Percentiles rank a stretch among this genome's conserved stretches.
Conservation (phyloP, 2,113 vertebrate genomes). For the Ciconia maguari region DNA sequence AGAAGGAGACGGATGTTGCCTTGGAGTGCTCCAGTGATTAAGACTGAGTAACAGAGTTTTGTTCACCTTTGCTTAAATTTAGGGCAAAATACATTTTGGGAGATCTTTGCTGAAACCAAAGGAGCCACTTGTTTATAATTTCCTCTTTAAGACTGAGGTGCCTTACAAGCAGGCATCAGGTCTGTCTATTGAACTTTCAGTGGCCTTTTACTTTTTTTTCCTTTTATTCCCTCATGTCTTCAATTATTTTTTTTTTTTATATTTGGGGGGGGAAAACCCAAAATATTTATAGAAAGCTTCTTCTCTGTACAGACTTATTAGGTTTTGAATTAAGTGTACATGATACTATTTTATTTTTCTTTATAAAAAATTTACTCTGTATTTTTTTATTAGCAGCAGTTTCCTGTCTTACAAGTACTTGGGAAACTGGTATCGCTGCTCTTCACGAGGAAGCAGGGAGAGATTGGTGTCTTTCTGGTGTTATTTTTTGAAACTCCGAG, state of each 20-base stretch:
- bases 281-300: not conserved
- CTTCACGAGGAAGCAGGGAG: not conserved
- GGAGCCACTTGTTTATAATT: not conserved
- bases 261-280: not conserved
- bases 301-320: not conserved
- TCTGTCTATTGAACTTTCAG: not conserved
- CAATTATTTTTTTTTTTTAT: not conserved
- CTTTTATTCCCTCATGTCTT: not conserved
- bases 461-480: not conserved
- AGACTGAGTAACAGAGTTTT: not conserved
- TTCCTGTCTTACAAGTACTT: not conserved
- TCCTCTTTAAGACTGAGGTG: not conserved
- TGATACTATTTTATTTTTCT: not conserved
- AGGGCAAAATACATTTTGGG: not conserved
- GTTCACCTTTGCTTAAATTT: not conserved
- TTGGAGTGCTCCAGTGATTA: not conserved
- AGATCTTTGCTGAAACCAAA: not conserved
- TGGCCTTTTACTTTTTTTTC: not conserved
- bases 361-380: not conserved
- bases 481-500: slow-evolving; percentile 3
- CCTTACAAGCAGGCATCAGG: not conserved
- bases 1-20: not conserved
- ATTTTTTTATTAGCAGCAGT: not conserved
- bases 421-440: not conserved
- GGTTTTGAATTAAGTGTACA: not conserved